Base-by-base conservation (phyloP, 2,113 vertebrate genomes). In the Ptychochromis oligacanthus region DNA sequence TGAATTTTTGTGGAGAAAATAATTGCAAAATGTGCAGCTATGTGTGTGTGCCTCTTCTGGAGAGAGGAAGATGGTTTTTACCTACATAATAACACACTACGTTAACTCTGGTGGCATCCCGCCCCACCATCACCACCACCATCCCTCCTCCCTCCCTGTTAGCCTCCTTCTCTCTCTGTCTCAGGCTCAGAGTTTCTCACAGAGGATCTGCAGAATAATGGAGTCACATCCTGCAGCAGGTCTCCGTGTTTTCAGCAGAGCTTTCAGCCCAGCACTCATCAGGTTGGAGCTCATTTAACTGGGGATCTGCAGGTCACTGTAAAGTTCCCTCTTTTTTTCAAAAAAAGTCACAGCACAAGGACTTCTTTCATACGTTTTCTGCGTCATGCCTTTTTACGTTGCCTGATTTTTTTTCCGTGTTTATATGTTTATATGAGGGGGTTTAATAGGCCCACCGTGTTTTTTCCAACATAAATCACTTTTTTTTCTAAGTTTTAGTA, bases 81-180 rank as follows among this genome's bases (percentile, higher is more conserved):
- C 84, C 89, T 90, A 70, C 87, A 93, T 93, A 94, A 91, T 94
- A 85, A 94, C 84, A 89, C 87, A 91, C 86, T 92, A 58, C 74
- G 79, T 88, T 86, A 85, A 84, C 80, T 90, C 86, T 80, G 88
- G 84, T 90, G 90, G 90, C 85, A 90, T 46, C 76, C 87, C 77
- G 59, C 87, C 80, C 78, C 87, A 72, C 85, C 87, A 49, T 70
- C 86, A 55, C 77, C 84, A 67, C 79, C 85, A 77, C 77, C 80
- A 75, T 84, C 84, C 60, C 79, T 88, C 20, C 49, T 88, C 28
- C 59, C 77, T 62, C 83, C 79, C 77, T 84, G 56, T 64, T 84
- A 56, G 59, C 88, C 81, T 84, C 67, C 81, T 64, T 12, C 72
- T 56, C 49, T 58, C 31, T 82, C 78, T 87, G 79, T 83, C 70